Conservation (phyloP, 1,140 invertebrate genomes). For the Mamestra configurata region DNA sequence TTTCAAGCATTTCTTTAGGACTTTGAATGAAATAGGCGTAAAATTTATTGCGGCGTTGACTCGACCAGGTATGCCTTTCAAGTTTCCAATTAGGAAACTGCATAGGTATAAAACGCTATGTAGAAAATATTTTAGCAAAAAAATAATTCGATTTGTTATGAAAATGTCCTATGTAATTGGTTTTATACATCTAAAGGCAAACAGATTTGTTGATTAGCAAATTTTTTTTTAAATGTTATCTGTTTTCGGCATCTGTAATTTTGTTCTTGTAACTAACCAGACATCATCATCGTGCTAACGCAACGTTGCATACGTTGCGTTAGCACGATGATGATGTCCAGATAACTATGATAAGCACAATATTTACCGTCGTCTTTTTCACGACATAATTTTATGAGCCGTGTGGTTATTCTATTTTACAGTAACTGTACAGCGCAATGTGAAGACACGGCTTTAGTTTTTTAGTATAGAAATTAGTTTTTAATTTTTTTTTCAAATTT, state of each 20-base stretch:
- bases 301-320: no score
- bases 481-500: conserved; percentile 45
- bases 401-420: not conserved
- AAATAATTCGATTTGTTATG: not conserved
- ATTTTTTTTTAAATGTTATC: no score
- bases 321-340: no score
- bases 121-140: conserved; percentile 7
- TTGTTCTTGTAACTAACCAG: not conserved
- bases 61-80: not conserved
- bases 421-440: not conserved
- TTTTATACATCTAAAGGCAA: no score
- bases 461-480: conserved; percentile 32
- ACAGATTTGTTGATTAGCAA: no score
- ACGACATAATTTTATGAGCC: not conserved
- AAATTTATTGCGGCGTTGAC: conserved; percentile 3
- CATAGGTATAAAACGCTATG: not conserved
- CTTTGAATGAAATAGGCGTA: not conserved
- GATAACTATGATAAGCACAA: conserved; percentile 2
- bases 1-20: not conserved
- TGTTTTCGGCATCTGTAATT: no score
- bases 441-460: not conserved
- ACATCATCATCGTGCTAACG: not conserved
- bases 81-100: not conserved
- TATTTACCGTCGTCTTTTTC: not conserved
- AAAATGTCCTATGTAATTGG: no score